A percentile compares a stretch with the other conserved stretches of the same genome.
Evolutionary conservation across 2,797 vertebrate species (phyloP).

Genomic region (Eulemur coronatus): DNA sequence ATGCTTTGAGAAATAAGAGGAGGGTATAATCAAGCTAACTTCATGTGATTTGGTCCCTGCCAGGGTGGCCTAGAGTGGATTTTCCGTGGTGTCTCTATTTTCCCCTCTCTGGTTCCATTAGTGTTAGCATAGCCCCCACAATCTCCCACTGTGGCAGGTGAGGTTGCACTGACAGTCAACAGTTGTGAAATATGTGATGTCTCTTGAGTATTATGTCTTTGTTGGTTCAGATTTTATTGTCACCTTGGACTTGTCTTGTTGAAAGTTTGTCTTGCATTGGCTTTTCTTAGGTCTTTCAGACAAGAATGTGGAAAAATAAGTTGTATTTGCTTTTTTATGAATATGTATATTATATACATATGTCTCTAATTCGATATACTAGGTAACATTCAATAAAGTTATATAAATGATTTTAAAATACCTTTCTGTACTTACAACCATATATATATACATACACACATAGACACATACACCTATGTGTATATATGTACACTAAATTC

Average conservation of each 20-base stretch:
- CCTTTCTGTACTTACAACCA: not conserved
- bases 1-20: not conserved
- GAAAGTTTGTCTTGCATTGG: not conserved
- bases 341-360: accelerated
- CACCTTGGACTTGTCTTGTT: not conserved
- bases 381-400: not conserved
- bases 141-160: accelerated
- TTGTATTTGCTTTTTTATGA: not conserved
- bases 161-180: accelerated
- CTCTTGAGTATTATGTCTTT: not conserved
- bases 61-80: not conserved
- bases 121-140: accelerated
- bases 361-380: not conserved
- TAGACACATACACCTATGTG: accelerated
- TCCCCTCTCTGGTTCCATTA: not conserved
- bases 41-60: not conserved
- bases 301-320: not conserved
- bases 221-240: not conserved
- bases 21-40: not conserved
- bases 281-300: not conserved
- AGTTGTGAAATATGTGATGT: accelerated
- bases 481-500: not conserved
- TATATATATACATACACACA: not conserved
- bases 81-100: not conserved
- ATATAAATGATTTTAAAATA: not conserved